Percentiles rank a stretch among this genome's conserved stretches.
phyloP scores from a whole-genome alignment of 2,113 vertebrate genomes.

The Grallaria varia region DNA sequence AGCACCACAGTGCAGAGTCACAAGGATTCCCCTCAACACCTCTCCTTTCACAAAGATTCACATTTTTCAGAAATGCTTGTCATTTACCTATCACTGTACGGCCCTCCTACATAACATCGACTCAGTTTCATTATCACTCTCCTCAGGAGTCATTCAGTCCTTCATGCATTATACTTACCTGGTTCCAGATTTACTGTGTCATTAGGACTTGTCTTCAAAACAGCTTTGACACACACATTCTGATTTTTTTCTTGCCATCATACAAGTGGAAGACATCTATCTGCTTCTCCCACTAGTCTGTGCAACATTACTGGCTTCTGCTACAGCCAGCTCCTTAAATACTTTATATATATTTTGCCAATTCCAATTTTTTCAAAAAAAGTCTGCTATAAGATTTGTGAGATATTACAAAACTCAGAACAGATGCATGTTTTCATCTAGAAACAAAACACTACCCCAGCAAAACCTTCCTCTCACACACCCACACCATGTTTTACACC shows the following conservation, averaged over 20 bases:
- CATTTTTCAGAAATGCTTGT: background rate
- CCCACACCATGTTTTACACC: fast-evolving
- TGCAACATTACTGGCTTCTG: background rate
- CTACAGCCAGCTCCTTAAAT: background rate
- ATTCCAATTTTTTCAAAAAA: background rate
- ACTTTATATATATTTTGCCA: background rate
- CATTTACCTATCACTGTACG: background rate
- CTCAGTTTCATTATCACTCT: background rate
- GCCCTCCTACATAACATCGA: background rate
- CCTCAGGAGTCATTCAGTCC: background rate
- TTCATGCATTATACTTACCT: background rate
- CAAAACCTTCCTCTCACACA: background rate
- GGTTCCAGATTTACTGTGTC: background rate
- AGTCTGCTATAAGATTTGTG: background rate
- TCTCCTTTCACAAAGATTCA: background rate
- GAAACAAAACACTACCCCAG: background rate
- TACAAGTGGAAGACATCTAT: background rate
- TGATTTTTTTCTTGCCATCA: background rate
- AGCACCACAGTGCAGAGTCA: background rate
- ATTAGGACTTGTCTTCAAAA: background rate
- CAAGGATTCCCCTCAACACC: background rate
- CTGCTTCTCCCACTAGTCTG: background rate
- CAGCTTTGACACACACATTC: background rate
- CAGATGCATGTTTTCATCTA: background rate
- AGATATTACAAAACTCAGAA: background rate